Evolutionary conservation across 2,797 vertebrate genomes (phyloP), one percentile per base, ranked within the genome.

Genomic region (Vespertilio murinus): DNA sequence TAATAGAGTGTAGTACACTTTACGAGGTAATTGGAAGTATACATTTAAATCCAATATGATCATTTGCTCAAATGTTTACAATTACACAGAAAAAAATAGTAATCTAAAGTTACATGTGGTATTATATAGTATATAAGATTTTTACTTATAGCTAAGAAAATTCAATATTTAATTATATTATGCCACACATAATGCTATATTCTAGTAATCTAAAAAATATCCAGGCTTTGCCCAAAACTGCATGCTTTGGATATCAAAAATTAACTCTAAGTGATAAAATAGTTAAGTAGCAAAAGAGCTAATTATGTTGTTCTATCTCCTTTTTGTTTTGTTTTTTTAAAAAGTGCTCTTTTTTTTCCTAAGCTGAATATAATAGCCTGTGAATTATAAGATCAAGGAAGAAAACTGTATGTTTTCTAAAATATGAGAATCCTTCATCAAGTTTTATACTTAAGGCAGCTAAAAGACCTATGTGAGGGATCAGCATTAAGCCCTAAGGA

Each of bases 401-500:
- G 96, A 81, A 97, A 98, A 98, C 97, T 97, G 97, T 98, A 98
- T 98, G 97, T 98, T 98, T 98, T 98, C 97, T 96, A 97, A 98
- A 98, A 98, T 97, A 98, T 98, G 98, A 98, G 98, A 98, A 98
- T 98, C 98, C 98, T 98, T 98, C 97, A 98, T 98, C 98, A 99
- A 99, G 98, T 99, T 99, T 99, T 98, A 98, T 97, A 98, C 98
- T 98, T 98, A 98, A 97, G 98, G 98, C 97, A 98, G 98, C 98
- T 98, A 98, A 98, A 98, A 98, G 98, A 99, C 98, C 98, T 98
- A 98, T 98, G 98, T 98, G 98, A 99, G 98, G 98, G 99, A 99
- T 99, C 99, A 99, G 98, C 98, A 97, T 98, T 98, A 99, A 99
- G 98, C 99, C 99, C 98, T 96, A 98, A 98, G 99, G 99, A 99